Base-by-base conservation (phyloP, 2,888 invertebrate genomes). In the Zele albiditarsus region DNA sequence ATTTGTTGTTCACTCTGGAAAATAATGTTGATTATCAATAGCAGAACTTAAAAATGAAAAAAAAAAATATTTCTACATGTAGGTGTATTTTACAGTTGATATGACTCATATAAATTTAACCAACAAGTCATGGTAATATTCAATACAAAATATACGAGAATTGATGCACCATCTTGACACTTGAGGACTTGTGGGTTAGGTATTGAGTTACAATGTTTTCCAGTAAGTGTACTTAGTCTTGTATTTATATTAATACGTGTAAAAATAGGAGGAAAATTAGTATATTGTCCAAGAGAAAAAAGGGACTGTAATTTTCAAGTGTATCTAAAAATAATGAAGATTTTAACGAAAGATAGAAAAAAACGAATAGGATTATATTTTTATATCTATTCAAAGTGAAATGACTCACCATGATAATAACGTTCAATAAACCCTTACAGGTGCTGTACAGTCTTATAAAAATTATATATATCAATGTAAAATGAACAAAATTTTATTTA, bases 1-100 rank as follows among this genome's bases (percentile, higher is more conserved):
- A 99, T 95, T 91, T 98, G 97, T 90, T 97, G 95, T 89, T 97
- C 97, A 89, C 95, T 96, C 97, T 97, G 78, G 81, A 79, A 77
- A 74, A 66, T 3, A 53, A 69, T 31, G 25, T 20, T 27, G n/a
- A 25, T 25, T 33, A 60, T 49, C 2, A 42, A 33, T 49, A 6
- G n/a, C 28, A 58, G 20, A 27, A n/a, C n/a, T n/a, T 20, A 16
- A 31, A 31, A 75, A 63, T 62, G 42, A 62, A 76, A 27, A 27
- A 28, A 38, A 23, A 71, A 53, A 58, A 27, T 12, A 16, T 49
- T 53, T 5, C n/a, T 16, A 42, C 25, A 58, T n/a, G 8, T 38
- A 58, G 5, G 12, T 28, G 33, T n/a, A 62, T 72, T 53, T 33
- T 71, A 49, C 63, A 67, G 70, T 75, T 46, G 71, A 74, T 46